These are phyloP conservation scores for Bambusicola thoracicus DNA, from an alignment of 2,113 vertebrate genomes.

Conservation along the genomic window DNA sequence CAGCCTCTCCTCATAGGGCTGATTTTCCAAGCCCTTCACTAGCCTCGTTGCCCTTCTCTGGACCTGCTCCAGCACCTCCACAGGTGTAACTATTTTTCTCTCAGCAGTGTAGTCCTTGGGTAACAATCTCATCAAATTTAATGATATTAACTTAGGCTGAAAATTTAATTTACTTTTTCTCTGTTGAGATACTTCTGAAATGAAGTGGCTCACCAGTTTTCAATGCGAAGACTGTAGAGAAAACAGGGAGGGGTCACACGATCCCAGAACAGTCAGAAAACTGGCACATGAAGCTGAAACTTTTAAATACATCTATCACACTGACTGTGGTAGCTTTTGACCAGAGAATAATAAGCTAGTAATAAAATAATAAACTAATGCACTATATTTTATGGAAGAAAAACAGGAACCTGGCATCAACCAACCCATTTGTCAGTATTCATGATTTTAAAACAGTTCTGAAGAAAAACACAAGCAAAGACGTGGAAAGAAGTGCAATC, in stretches of 20 bases:
- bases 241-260: neutral
- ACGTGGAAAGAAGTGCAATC: conserved; percentile 22
- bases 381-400: conserved; percentile 57
- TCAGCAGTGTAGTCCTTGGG: fast-evolving
- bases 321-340: conserved; percentile 35
- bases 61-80: no score
- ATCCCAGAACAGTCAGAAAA: neutral
- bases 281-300: neutral
- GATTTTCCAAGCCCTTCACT: no score
- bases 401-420: conserved; percentile 7
- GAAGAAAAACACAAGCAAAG: conserved; percentile 2
- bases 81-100: neutral
- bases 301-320: conserved; percentile 40
- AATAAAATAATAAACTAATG: conserved; percentile 61
- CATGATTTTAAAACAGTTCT: conserved; percentile 14
- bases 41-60: no score
- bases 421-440: neutral
- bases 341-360: conserved; percentile 65
- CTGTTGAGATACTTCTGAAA: neutral
- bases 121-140: neutral
- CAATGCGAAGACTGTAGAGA: neutral
- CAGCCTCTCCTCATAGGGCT: no score
- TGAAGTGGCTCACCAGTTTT: neutral
- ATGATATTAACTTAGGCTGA: neutral
- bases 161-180: neutral